Evolutionary conservation across 2,797 vertebrate species (phyloP).

Genomic region (Scolopax rusticola): DNA sequence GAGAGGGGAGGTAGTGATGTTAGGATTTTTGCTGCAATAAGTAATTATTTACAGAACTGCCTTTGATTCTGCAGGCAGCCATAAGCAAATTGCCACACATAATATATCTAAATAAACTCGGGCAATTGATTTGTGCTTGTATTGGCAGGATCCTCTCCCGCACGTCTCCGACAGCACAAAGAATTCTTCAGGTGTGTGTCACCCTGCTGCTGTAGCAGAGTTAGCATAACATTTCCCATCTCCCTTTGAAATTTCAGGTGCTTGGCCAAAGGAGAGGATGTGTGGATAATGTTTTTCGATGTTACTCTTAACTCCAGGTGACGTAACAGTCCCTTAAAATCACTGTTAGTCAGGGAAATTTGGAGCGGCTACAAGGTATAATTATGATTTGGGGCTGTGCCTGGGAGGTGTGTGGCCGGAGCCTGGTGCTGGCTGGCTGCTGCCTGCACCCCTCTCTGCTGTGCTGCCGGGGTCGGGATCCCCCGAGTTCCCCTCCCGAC

Average conservation of each 20-base stretch:
- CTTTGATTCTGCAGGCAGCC: neutral
- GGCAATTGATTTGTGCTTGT: neutral
- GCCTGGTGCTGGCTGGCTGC: neutral
- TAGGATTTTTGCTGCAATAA: neutral
- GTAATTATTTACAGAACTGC: neutral
- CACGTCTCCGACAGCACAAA: neutral
- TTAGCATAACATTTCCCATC: neutral
- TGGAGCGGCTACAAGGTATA: neutral
- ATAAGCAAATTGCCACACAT: neutral
- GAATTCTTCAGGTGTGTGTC: neutral
- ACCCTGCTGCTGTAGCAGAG: neutral
- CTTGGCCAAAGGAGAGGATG: neutral
- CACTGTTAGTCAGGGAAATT: neutral
- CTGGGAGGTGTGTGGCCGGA: neutral
- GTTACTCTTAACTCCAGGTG: conserved; percentile 8
- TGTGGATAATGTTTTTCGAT: neutral
- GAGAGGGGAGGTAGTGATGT: neutral
- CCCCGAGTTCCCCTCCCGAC: neutral
- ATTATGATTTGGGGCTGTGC: neutral
- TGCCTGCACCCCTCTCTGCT: fast-evolving
- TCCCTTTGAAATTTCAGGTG: neutral
- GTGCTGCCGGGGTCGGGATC: neutral
- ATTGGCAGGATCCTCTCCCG: neutral
- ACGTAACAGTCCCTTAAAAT: neutral
- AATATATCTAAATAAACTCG: neutral